A percentile compares a stretch with the other conserved stretches of the same genome.
These are phyloP conservation scores for Oxyteleia sp. DNA, from an alignment of 2,888 invertebrate genomes.

Conservation along the genomic window DNA sequence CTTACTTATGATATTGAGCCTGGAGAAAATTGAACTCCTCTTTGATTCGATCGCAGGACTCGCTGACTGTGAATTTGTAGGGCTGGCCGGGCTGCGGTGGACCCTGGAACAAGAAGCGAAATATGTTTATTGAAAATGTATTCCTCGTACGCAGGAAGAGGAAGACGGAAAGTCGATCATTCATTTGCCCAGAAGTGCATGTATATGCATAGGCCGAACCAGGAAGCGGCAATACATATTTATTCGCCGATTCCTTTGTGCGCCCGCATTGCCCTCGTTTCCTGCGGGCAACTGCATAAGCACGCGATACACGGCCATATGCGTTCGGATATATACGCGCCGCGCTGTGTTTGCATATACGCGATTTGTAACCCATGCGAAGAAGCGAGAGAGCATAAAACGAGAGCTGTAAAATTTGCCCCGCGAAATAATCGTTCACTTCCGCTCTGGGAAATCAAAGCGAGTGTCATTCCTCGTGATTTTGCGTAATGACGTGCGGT, in stretches of 20 bases:
- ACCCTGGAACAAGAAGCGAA: slow-evolving; percentile 89
- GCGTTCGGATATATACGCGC: slow-evolving; percentile 15
- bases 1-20: slow-evolving; percentile 97
- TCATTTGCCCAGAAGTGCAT: slow-evolving; percentile 57
- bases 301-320: slow-evolving; percentile 56
- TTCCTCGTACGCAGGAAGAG: slow-evolving; percentile 38
- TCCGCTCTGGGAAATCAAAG: slow-evolving; percentile 40
- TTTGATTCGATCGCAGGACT: slow-evolving; percentile 97
- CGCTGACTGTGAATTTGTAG: slow-evolving; percentile 97
- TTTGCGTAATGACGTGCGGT: slow-evolving; percentile 43
- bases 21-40: slow-evolving; percentile 98
- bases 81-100: slow-evolving; percentile 96
- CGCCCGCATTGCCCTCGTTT: slow-evolving; percentile 69
- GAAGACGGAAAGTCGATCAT: slow-evolving; percentile 53
- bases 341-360: slow-evolving; percentile 1
- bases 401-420: no score
- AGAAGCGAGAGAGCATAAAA: slow-evolving; percentile 52
- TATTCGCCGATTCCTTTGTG: slow-evolving; percentile 73
- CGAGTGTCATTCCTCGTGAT: slow-evolving; percentile 34
- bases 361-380: slow-evolving; percentile 33
- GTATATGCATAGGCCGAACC: slow-evolving; percentile 72
- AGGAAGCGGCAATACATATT: slow-evolving; percentile 70
- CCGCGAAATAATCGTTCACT: slow-evolving; percentile 49
- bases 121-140: slow-evolving; percentile 60
- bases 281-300: slow-evolving; percentile 60